Evolutionary conservation across 37 sponge, comb jelly and placozoan genomes (phyloP), one percentile per base, ranked within the genome.

Genomic region (Ephydatia muelleri): DNA sequence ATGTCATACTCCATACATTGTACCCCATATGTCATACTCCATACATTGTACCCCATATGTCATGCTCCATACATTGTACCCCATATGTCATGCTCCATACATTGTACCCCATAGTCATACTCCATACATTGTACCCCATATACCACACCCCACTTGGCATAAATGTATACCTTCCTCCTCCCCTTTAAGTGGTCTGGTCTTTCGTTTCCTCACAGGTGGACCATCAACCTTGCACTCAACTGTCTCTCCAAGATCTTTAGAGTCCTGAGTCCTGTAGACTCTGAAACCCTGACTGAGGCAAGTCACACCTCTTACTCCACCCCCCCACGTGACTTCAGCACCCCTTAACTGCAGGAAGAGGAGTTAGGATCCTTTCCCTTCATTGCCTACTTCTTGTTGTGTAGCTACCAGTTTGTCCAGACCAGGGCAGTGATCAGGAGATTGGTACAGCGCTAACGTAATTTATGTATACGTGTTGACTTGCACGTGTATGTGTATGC

Each of bases 211-310:
- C 38, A 43, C 75, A 94, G 96, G 71, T 96, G 96, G 96, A 91
- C 93, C 19, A 91, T 96, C 35, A 88, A 90, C 65, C 76, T 96
- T 49, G 89, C 85, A 0, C 84, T 96, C 36, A 77, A 90, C 22
- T 31, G 83, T 47, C 84, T 76, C 30, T 80, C 93, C 19, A 82
- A 96, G 5, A 75, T 93, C 64, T 85, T 96, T 33, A 47, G 85
- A n/a, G 89, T 88, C 23, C 72, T 80, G 27, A 83, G 88, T 76
- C 66, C 43, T 32, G 82, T 96, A 23, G 84, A 93, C 74, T 90
- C 82, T 35, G 84, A 67, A 68, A 87, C 86, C 67, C 84, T 94
- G 22, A 65, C 70, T 39, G 73, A 80, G 82, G 87, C 81, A 81
- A 25, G 70, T 65, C 27, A n/a, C 31, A 70, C 21, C 21, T 5